Evolutionary conservation across 2,113 vertebrate species (phyloP).

Genomic region (Pelvicachromis taeniatus): DNA sequence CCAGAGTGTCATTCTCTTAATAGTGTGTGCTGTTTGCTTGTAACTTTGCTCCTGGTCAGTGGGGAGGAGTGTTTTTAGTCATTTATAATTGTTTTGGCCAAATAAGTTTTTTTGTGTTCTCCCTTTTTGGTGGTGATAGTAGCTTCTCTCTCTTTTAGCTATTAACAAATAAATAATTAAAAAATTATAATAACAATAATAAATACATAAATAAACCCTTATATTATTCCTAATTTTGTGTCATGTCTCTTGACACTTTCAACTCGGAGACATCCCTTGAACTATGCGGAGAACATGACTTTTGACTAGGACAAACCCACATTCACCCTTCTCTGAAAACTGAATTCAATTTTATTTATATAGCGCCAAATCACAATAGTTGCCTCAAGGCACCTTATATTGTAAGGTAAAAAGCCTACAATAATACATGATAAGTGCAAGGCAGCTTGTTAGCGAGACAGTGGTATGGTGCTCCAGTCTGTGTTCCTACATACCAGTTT

Average conservation of each 20-base stretch:
- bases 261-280: not conserved
- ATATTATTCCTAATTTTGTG: not conserved
- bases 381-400: not conserved
- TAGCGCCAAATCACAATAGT: not conserved
- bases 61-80: not conserved
- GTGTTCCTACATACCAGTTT: constrained; percentile 77
- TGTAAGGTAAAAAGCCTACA: not conserved
- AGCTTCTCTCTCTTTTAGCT: not conserved
- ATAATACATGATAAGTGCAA: not conserved
- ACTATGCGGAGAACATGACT: not conserved
- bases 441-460: not conserved
- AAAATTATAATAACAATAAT: not conserved
- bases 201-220: not conserved
- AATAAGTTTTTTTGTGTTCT: not conserved
- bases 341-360: not conserved
- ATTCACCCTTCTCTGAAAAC: not conserved
- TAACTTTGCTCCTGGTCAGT: not conserved
- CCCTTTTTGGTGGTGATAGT: not conserved
- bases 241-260: not conserved
- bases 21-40: not conserved
- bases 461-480: not conserved
- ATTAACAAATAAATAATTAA: not conserved
- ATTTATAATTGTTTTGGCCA: not conserved
- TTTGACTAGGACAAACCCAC: not conserved
- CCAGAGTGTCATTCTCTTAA: not conserved